Evolutionary conservation across 1,140 invertebrate species (phyloP).

Genomic region (Coelopa frigida): DNA sequence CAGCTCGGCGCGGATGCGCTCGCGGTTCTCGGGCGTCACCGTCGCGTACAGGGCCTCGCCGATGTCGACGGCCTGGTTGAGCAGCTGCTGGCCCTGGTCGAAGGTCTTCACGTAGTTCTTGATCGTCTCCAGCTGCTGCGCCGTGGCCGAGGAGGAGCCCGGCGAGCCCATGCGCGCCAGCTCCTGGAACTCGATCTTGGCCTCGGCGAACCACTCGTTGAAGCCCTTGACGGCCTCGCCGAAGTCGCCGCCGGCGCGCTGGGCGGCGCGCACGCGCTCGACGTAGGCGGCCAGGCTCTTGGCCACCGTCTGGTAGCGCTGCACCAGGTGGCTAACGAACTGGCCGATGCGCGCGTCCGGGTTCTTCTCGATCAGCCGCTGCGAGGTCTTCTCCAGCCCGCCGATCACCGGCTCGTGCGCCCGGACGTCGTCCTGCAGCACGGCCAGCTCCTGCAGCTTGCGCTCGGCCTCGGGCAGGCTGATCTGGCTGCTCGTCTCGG

Average conservation of each 20-base stretch:
- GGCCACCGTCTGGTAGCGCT: slow-evolving; percentile 65
- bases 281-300: slow-evolving; percentile 65
- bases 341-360: slow-evolving; percentile 75
- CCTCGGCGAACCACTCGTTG: slow-evolving; percentile 70
- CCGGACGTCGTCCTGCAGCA: slow-evolving; percentile 56
- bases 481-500: slow-evolving; percentile 63
- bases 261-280: slow-evolving; percentile 60
- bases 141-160: slow-evolving; percentile 38
- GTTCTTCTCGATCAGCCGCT: slow-evolving; percentile 65
- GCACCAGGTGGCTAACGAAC: slow-evolving; percentile 68
- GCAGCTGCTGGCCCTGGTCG: slow-evolving; percentile 66
- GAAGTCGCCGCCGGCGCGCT: slow-evolving; percentile 60
- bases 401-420: slow-evolving; percentile 59
- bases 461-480: slow-evolving; percentile 61
- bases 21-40: slow-evolving; percentile 78
- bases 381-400: slow-evolving; percentile 58
- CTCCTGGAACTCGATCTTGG: slow-evolving; percentile 51
- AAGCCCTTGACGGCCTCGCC: slow-evolving; percentile 60
- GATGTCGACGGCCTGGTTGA: slow-evolving; percentile 74
- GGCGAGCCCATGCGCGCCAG: slow-evolving; percentile 41
- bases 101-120: slow-evolving; percentile 59
- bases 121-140: slow-evolving; percentile 37
- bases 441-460: slow-evolving; percentile 63
- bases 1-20: slow-evolving; percentile 73
- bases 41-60: slow-evolving; percentile 82